phyloP scores from a whole-genome alignment of 2,113 vertebrate species.

The Motacilla tschutschensis region DNA sequence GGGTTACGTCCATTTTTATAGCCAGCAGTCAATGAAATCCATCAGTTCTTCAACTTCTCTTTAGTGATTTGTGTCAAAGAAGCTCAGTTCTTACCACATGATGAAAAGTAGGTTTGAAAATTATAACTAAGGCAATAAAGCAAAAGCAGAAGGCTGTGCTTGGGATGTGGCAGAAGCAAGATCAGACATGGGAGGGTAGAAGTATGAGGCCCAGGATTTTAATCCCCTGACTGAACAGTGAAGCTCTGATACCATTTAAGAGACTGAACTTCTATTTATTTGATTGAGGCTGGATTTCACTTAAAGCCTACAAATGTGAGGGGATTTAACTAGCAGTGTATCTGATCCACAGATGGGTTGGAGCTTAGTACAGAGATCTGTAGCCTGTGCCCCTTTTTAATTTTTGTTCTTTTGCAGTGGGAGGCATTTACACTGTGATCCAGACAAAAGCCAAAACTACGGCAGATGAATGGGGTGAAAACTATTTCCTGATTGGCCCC shows the following conservation, averaged over 20 bases:
- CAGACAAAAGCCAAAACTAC: constrained; percentile 96
- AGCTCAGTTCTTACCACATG: background rate
- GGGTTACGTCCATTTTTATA: background rate
- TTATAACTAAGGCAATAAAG: background rate
- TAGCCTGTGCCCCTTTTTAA: background rate
- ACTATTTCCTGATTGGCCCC: constrained; percentile 91
- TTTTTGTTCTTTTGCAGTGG: constrained; percentile 75
- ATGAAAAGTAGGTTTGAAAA: background rate
- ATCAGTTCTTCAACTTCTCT: background rate
- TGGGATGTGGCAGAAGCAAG: background rate
- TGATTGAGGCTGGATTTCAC: background rate
- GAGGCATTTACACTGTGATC: constrained; percentile 97
- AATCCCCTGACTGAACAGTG: background rate
- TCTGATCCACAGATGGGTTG: background rate
- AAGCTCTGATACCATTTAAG: background rate
- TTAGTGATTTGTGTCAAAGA: background rate
- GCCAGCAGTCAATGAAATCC: background rate
- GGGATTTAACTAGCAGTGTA: background rate
- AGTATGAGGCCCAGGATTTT: background rate
- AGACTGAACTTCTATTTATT: background rate
- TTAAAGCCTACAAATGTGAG: background rate
- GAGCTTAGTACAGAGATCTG: background rate
- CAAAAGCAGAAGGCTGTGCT: background rate
- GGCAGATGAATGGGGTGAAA: constrained; percentile 93
- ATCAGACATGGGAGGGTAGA: background rate